Evolutionary conservation across 2,113 vertebrate species (phyloP), one percentile per base, ranked within the genome.

Genomic region (Peromyscus leucopus): DNA sequence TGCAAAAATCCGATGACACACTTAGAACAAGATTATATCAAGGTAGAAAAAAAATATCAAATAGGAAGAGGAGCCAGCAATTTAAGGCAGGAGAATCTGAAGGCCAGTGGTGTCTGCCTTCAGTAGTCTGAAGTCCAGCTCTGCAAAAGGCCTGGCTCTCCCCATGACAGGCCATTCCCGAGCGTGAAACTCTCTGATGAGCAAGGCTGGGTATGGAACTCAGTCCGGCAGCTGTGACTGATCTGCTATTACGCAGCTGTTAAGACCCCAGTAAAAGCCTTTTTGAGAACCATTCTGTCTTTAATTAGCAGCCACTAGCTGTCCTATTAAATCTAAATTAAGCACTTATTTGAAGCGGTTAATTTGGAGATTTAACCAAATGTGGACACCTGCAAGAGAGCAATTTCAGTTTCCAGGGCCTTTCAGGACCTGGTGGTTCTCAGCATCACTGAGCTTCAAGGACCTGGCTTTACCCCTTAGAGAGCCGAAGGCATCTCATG

Each of bases 281-380:
- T 95, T 97, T 96, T 94, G 96, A 92, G 96, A 97, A 91, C 87
- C 91, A 80, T 90, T 98, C 91, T 90, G 90, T 97, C 96, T 98
- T 97, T 97, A 98, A 97, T 98, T 98, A 97, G 82, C 83, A 95
- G 65, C 96, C 88, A 87, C 85, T 93, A 79, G 69, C 75, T 97
- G 65, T 97, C 97, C 84, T 97, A 94, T 98, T 98, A 98, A 98
- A 97, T 89, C 86, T 87, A 97, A 98, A 98, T 98, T 96, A 97
- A 98, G 96, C 95, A 48, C 90, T 90, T 96, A 95, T 96, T 98
- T 95, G 71, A 97, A 95, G 91, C 90, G 80, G 95, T 98, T 97
- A 92, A 97, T 98, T 95, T 96, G 96, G 97, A 98, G 95, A 96
- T 79, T 97, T 97, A 98, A 83, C 94, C 57, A 95, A 95, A 98